phyloP scores from a whole-genome alignment of 2,888 invertebrate genomes.

The Eustalomyia histrio region DNA sequence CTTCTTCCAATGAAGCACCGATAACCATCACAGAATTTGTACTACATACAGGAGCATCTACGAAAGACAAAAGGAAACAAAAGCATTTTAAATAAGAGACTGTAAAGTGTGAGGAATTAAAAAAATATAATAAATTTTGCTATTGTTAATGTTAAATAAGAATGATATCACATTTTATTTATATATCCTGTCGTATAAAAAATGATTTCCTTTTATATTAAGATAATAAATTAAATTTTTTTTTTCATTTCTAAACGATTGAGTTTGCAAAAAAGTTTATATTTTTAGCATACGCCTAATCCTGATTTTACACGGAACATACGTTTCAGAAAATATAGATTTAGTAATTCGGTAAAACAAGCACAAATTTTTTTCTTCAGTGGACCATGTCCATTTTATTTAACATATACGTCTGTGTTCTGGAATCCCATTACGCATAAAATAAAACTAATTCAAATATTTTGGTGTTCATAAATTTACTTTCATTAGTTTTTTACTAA shows the following conservation, averaged over 20 bases:
- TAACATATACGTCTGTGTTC: too few relatives aligned
- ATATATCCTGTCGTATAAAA: constrained; percentile 43
- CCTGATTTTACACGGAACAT: too few relatives aligned
- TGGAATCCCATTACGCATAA: too few relatives aligned
- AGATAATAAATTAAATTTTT: constrained; percentile 65
- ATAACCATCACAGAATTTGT: constrained; percentile 87
- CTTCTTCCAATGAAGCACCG: constrained; percentile 92
- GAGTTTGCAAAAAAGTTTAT: constrained; percentile 65
- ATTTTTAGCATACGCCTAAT: neutral
- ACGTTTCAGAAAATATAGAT: too few relatives aligned
- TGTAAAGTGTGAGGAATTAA: constrained; percentile 18
- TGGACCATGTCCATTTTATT: too few relatives aligned
- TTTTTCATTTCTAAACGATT: constrained; percentile 71
- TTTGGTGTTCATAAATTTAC: too few relatives aligned
- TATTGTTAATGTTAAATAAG: constrained; percentile 15
- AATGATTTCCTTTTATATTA: constrained; percentile 36
- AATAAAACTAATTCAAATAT: too few relatives aligned
- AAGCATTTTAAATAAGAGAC: constrained; percentile 5
- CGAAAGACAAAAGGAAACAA: constrained; percentile 16
- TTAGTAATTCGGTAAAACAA: too few relatives aligned
- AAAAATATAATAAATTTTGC: neutral
- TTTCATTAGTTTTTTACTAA: too few relatives aligned
- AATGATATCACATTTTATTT: neutral
- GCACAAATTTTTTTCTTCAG: too few relatives aligned
- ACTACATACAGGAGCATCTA: constrained; percentile 91